Percentiles rank a stretch among this genome's conserved stretches.
These are phyloP conservation scores for Camelus dromedarius DNA, from an alignment of 2,113 vertebrate species.

Conservation along the genomic window DNA sequence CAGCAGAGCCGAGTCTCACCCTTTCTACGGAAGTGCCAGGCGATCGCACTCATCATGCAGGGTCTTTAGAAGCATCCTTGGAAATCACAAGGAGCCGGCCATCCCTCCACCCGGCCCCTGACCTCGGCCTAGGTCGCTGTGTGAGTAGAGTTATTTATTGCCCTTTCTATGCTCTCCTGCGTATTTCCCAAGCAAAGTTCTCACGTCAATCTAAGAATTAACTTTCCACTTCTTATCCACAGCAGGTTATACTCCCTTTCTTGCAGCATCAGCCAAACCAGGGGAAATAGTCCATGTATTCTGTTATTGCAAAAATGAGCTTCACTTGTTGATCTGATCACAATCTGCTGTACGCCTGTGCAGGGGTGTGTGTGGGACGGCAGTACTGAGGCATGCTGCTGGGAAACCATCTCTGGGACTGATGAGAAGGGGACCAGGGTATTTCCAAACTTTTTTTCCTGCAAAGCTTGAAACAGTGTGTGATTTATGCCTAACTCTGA, in stretches of 20 bases:
- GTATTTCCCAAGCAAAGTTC: background rate
- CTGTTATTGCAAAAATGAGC: background rate
- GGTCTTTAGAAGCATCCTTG: background rate
- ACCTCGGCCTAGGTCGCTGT: rapidly evolving
- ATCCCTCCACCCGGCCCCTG: rapidly evolving
- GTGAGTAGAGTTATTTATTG: background rate
- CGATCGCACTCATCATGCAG: background rate
- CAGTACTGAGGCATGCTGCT: rapidly evolving
- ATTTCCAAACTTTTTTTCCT: background rate
- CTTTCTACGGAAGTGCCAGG: background rate
- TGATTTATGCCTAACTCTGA: background rate
- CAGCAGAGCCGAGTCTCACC: background rate
- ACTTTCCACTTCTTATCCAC: background rate
- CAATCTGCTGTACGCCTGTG: background rate
- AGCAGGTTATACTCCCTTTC: background rate
- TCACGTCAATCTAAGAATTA: background rate
- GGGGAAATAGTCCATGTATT: rapidly evolving
- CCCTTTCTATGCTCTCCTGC: background rate
- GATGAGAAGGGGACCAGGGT: background rate
- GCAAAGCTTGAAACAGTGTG: background rate
- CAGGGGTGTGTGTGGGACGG: rapidly evolving
- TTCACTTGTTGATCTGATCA: too few species aligned
- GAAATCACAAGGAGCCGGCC: background rate
- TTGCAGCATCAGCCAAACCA: background rate
- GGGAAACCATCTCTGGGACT: background rate